Percentiles rank a stretch among this genome's conserved stretches.
Conservation (phyloP, 2,888 invertebrate genomes). For the Cepaea hortensis region DNA sequence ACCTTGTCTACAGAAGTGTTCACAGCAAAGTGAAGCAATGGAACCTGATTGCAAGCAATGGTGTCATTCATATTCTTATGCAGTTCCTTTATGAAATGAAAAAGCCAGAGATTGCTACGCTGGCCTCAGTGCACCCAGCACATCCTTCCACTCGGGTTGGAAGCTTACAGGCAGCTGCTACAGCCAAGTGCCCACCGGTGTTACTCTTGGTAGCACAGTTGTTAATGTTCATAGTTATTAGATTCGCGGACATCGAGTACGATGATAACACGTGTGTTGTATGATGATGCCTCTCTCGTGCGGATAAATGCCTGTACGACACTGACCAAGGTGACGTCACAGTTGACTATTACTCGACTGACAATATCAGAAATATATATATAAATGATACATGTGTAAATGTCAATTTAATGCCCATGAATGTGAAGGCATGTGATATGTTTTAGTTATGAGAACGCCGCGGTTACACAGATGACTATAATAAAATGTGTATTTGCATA, state of each 20-base stretch:
- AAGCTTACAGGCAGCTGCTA: neutral
- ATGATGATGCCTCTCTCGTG: too few species aligned
- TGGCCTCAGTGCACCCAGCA: neutral
- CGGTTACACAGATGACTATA: too few species aligned
- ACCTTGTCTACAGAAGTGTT: conserved; percentile 59
- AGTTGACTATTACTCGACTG: too few species aligned
- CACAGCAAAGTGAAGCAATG: conserved; percentile 58
- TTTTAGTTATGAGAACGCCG: too few species aligned
- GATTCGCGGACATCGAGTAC: neutral
- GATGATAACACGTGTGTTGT: too few species aligned
- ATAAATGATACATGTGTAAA: too few species aligned
- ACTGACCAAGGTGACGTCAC: too few species aligned
- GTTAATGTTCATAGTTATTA: neutral
- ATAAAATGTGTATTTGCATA: too few species aligned
- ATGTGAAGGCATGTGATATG: too few species aligned
- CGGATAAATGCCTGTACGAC: too few species aligned
- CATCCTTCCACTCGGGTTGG: conserved; percentile 15
- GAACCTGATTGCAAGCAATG: conserved; percentile 66
- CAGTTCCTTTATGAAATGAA: conserved; percentile 58
- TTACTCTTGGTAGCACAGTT: neutral
- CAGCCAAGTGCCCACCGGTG: neutral
- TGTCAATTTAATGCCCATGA: too few species aligned
- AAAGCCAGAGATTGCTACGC: conserved; percentile 17
- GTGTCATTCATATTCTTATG: conserved; percentile 67
- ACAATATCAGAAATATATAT: too few species aligned